Conservation (phyloP, 2,888 invertebrate genomes). For the Aquatica leii region DNA sequence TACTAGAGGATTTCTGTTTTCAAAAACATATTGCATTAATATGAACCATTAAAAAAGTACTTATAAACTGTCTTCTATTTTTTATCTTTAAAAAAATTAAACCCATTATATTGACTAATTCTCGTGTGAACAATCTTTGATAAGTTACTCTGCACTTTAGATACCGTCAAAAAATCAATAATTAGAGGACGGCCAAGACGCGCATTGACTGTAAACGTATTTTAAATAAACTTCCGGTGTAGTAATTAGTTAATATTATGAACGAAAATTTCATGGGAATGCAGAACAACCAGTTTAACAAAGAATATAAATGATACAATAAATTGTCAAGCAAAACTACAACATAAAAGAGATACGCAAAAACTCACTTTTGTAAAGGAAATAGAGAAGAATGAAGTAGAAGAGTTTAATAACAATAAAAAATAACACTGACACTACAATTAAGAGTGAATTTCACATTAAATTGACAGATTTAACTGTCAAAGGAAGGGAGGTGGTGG, state of each 20-base stretch:
- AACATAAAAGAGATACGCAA: neutral
- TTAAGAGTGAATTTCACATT: conserved; percentile 26
- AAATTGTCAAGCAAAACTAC: neutral
- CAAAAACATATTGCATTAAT: no score
- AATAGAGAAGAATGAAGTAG: conserved; percentile 20
- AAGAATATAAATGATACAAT: no score
- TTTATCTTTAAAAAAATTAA: no score
- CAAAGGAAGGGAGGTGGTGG: conserved; percentile 29
- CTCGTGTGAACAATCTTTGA: no score
- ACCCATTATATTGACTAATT: no score
- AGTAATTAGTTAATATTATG: no score
- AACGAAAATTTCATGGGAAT: neutral
- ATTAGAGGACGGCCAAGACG: conserved; percentile 32
- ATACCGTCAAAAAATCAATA: conserved; percentile 31
- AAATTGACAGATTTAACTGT: conserved; percentile 29
- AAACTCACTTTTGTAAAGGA: conserved; percentile 28
- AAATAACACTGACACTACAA: conserved; percentile 33
- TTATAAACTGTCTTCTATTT: no score
- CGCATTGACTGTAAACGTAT: conserved; percentile 14
- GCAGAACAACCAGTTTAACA: no score
- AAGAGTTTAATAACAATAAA: conserved; percentile 25
- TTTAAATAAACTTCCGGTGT: neutral
- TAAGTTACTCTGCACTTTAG: no score
- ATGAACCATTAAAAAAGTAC: no score
- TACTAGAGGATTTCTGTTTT: no score